These are phyloP conservation scores for Morpho deidamia DNA, from an alignment of 2,888 invertebrate species.

Conservation along the genomic window DNA sequence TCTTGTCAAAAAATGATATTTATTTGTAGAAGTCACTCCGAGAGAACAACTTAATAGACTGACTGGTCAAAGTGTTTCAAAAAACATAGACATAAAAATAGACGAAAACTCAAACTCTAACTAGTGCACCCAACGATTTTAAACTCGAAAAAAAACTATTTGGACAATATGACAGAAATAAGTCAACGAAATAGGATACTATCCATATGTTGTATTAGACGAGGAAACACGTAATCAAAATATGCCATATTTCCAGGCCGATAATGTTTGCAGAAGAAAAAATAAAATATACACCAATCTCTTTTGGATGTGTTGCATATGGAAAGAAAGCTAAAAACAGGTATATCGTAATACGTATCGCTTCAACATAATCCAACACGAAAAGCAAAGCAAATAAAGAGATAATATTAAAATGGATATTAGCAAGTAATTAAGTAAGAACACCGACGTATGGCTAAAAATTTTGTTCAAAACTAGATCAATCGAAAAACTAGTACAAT, in stretches of 20 bases:
- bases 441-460: too few species aligned
- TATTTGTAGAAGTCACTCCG: slow-evolving; percentile 13
- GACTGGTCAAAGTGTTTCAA: too few species aligned
- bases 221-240: not conserved
- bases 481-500: too few species aligned
- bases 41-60: slow-evolving; percentile 10
- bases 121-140: slow-evolving; percentile 5
- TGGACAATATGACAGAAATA: not conserved
- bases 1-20: too few species aligned
- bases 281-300: slow-evolving; percentile 12
- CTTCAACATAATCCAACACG: too few species aligned
- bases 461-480: too few species aligned
- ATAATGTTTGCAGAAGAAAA: not conserved
- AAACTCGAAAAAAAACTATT: slow-evolving; percentile 6
- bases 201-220: not conserved
- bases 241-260: slow-evolving; percentile 3
- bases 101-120: slow-evolving; percentile 11
- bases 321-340: too few species aligned
- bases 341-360: too few species aligned
- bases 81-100: too few species aligned
- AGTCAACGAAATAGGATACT: not conserved
- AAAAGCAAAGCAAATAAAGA: too few species aligned
- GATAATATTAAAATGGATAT: too few species aligned
- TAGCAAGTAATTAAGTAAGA: too few species aligned
- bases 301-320: not conserved